phyloP scores from a whole-genome alignment of 2,888 invertebrate species.

The Drosophila tanythrix region DNA sequence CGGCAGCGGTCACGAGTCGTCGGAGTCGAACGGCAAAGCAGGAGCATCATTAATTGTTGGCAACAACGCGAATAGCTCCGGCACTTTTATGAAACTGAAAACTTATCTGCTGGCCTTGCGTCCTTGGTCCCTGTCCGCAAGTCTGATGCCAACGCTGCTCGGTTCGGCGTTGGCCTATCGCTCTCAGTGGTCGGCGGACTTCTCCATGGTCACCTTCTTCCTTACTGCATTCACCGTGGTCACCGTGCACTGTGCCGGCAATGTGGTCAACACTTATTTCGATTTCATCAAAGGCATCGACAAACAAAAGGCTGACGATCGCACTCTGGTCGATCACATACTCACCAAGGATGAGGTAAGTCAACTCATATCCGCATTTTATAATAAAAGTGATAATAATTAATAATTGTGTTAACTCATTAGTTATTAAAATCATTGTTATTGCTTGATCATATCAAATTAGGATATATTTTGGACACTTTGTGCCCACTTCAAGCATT shows the following conservation, averaged over 20 bases:
- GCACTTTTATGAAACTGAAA: slow-evolving; percentile 92
- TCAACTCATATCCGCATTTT: background rate
- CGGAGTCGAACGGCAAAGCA: slow-evolving; percentile 51
- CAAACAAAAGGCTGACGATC: slow-evolving; percentile 95
- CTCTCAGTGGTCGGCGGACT: slow-evolving; percentile 89
- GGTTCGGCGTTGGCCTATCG: slow-evolving; percentile 96
- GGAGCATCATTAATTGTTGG: slow-evolving; percentile 4
- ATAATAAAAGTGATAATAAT: background rate
- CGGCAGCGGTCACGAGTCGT: slow-evolving; percentile 28
- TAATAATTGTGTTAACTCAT: background rate
- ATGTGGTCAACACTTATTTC: slow-evolving; percentile 98
- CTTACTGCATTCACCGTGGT: slow-evolving; percentile 94
- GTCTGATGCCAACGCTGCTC: slow-evolving; percentile 94
- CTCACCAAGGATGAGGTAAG: slow-evolving; percentile 89
- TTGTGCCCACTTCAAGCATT: background rate
- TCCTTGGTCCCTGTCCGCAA: slow-evolving; percentile 97
- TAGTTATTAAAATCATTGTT: background rate
- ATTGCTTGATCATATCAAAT: background rate
- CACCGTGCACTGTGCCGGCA: slow-evolving; percentile 97
- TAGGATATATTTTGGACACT: background rate
- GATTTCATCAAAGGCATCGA: slow-evolving; percentile 98
- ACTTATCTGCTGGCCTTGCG: slow-evolving; percentile 95
- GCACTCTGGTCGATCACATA: slow-evolving; percentile 97
- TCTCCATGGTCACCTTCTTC: slow-evolving; percentile 92
- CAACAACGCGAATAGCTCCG: slow-evolving; percentile 49